A percentile compares a stretch with the other conserved stretches of the same genome.
Evolutionary conservation across 2,113 vertebrate species (phyloP).

Genomic region (Leptosomus discolor): DNA sequence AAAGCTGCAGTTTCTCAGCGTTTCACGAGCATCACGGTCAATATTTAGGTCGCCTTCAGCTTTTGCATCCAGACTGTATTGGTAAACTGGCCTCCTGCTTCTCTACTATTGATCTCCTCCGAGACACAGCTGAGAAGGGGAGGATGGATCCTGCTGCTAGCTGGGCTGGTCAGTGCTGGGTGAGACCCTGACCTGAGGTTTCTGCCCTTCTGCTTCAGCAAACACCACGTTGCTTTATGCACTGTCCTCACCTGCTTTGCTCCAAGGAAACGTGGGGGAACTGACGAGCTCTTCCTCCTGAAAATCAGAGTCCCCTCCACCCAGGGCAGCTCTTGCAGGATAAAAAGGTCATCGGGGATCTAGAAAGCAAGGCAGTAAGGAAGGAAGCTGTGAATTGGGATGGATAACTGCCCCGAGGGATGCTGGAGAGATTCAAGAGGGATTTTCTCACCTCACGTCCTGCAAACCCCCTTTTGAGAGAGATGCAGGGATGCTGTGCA

Average conservation of each 20-base stretch:
- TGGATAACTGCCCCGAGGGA: neutral
- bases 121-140: neutral
- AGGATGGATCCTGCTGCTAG: neutral
- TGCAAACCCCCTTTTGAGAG: neutral
- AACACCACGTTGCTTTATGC: accelerated
- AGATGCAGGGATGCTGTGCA: no score
- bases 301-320: neutral
- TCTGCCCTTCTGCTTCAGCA: neutral
- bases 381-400: neutral
- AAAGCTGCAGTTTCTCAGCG: neutral
- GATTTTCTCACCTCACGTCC: neutral
- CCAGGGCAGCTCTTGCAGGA: neutral
- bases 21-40: neutral
- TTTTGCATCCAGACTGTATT: neutral
- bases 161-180: neutral
- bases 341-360: neutral
- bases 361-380: neutral
- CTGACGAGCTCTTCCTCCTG: neutral
- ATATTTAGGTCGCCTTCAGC: neutral
- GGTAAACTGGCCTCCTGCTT: neutral
- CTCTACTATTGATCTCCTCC: neutral
- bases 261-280: neutral
- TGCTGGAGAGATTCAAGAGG: neutral
- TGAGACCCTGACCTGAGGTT: neutral
- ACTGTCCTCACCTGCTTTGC: accelerated